Conservation (phyloP, 2,113 vertebrate genomes). For the Herpetotheres cachinnans region DNA sequence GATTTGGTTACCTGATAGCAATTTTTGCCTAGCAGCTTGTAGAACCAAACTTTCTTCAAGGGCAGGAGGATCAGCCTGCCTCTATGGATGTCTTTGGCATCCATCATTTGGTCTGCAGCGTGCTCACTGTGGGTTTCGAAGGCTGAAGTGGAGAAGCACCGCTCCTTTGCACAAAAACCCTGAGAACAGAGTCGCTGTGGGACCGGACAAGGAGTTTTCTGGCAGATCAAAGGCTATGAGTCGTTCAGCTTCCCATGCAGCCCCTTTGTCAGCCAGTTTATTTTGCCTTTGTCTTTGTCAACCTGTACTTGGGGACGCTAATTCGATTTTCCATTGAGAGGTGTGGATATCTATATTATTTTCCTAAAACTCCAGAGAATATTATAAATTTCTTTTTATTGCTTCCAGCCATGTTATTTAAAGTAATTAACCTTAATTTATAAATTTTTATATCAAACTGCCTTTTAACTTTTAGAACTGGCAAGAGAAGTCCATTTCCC, state of each 20-base stretch:
- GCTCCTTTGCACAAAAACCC: neutral
- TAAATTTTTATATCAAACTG: constrained; percentile 95
- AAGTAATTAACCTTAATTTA: constrained; percentile 99
- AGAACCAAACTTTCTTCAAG: neutral
- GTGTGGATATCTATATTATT: constrained; percentile 76
- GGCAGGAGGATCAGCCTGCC: neutral
- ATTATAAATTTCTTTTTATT: constrained; percentile 82
- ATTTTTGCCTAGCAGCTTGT: neutral
- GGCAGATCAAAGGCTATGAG: neutral
- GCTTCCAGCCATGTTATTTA: constrained; percentile 95
- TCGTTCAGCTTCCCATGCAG: neutral
- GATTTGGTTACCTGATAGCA: neutral
- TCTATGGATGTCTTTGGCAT: neutral
- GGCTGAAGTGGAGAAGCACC: neutral
- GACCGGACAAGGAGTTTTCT: neutral
- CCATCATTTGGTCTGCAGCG: neutral
- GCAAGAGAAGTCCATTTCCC: constrained; percentile 89
- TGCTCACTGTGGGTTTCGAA: neutral
- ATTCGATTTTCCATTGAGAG: constrained; percentile 69
- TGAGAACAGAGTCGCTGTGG: neutral
- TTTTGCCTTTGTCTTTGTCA: constrained; percentile 52
- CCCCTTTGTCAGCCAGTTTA: constrained; percentile 24
- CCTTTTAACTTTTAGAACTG: constrained; percentile 90
- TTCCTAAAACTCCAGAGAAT: constrained; percentile 86
- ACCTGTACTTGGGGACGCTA: constrained; percentile 48